Evolutionary conservation across 2,888 invertebrate species (phyloP), one percentile per base, ranked within the genome.

Genomic region (Meghimatium bilineatum): DNA sequence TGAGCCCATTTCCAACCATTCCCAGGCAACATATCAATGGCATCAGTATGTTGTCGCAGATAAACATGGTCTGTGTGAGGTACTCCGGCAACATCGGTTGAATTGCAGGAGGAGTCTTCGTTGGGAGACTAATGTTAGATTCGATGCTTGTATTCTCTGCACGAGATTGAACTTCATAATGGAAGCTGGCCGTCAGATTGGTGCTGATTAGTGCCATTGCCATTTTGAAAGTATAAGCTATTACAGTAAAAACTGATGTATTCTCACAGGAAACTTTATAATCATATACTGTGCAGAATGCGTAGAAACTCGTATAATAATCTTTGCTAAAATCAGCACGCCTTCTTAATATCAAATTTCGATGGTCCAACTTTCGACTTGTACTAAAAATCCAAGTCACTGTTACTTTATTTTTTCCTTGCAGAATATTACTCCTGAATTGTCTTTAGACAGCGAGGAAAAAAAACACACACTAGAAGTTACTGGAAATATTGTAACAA

Each of bases 1-100:
- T 88, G 32, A 88, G 85, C 20, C 87, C 77, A 63, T 88, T 88
- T n/a, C 88, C 88, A 36, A 88, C 29, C 17, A 88, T 85, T 38
- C 88, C 88, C 32, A 88, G 80, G 52, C 80, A 69, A 52, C 87
- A 86, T 26, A 88, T 83, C 38, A 88, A 34, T 38, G 88, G 88
- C 60, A 85, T 56, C 1, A 88, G 82, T 5, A 88, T 72, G 74
- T 86, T 75, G 67, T 87, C 86, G 63, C 85, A 85, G 34, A 86
- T 81, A 36, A 82, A 85, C n/a, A 63, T 29, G 20, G 83, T 72
- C 76, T 82, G 82, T 29, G 44, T n/a, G 26, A 84, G 49, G 80
- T 79, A 86, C 78, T 82, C 81, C n/a, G 86, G 84, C 17, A 66
- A 77, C n/a, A 52, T 14, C 10, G 85, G 52, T 8, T 69, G 74